These are phyloP conservation scores for Bungarus multicinctus DNA, from an alignment of 2,113 vertebrate genomes.

Conservation along the genomic window DNA sequence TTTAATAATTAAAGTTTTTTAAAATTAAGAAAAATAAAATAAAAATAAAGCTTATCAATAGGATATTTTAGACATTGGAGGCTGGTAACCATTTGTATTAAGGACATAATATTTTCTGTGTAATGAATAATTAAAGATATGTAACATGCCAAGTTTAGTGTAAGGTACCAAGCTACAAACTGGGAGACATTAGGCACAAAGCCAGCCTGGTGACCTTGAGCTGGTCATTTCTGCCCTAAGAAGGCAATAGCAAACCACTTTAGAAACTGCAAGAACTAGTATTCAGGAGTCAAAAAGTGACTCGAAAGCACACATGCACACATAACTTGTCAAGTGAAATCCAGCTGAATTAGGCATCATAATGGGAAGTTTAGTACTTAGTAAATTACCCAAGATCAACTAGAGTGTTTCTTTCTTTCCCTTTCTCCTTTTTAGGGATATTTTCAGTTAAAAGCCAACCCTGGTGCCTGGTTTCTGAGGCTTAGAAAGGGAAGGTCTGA, in stretches of 20 bases:
- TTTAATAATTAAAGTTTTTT: too few species aligned
- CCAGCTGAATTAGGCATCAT: not conserved
- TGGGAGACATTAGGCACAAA: not conserved
- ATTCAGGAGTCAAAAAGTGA: not conserved
- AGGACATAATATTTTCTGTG: not conserved
- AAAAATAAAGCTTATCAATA: not conserved
- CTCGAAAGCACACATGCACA: not conserved
- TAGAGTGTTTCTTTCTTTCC: not conserved
- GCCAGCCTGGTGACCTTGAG: not conserved
- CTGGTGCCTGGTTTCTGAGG: conserved; percentile 91
- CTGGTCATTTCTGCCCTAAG: not conserved
- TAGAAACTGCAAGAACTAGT: not conserved
- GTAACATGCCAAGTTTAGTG: not conserved
- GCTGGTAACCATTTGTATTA: not conserved
- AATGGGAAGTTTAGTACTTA: not conserved
- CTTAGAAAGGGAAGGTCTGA: conserved; percentile 94
- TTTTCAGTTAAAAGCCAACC: conserved; percentile 97
- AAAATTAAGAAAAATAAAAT: too few species aligned
- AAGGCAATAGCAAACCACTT: not conserved
- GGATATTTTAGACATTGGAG: not conserved
- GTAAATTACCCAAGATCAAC: not conserved
- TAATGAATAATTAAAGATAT: not conserved
- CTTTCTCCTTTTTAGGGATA: conserved; percentile 79
- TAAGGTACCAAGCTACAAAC: not conserved
- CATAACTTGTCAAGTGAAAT: not conserved